Base-by-base conservation (phyloP, 2,113 vertebrate genomes). In the Numida meleagris region DNA sequence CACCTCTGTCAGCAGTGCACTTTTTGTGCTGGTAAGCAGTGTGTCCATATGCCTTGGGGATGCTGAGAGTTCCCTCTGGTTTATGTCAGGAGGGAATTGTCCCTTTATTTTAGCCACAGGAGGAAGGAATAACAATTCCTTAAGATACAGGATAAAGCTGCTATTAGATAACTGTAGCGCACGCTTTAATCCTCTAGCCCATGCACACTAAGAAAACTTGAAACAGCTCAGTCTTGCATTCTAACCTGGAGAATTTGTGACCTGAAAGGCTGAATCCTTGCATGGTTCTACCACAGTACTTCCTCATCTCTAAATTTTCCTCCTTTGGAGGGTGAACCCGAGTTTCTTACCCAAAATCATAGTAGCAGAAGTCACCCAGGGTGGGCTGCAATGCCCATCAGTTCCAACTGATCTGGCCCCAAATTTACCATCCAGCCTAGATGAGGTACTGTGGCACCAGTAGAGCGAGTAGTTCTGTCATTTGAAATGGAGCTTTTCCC, bases 331-430 rank as follows among this genome's bases (percentile, higher is more conserved):
- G n/a, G 33, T 43, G 16, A 46, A 67, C n/a, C 15, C 46, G 51
- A 51, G 34, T 48, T 38, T 71, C 34, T 71, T 71, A 25, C 38
- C 33, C 38, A 25, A 33, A 14, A 24, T 66, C 31, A 50, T 17
- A 20, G 33, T 31, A 65, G 59, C 45, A 66, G 31, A 79, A 45
- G n/a, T 45, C 43, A 59, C 14, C 72, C n/a, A 18, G 42, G 23
- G 15, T 1, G 3, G 33, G 21, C 29, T 43, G 67, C 0, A 4
- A n/a, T 10, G 21, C 27, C 33, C 24, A 25, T 33, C 0, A 0
- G 29, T 68, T 55, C 40, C 40, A 40, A 27, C 31, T 55, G 19
- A 31, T 51, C 13, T 24, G 20, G 40, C 21, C 36, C 10, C 23
- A 19, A 1, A n/a, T 29, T 34, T 85, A 19, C 70, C 9, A 46